phyloP scores from a whole-genome alignment of 2,113 vertebrate species.

The Heterotis niloticus region DNA sequence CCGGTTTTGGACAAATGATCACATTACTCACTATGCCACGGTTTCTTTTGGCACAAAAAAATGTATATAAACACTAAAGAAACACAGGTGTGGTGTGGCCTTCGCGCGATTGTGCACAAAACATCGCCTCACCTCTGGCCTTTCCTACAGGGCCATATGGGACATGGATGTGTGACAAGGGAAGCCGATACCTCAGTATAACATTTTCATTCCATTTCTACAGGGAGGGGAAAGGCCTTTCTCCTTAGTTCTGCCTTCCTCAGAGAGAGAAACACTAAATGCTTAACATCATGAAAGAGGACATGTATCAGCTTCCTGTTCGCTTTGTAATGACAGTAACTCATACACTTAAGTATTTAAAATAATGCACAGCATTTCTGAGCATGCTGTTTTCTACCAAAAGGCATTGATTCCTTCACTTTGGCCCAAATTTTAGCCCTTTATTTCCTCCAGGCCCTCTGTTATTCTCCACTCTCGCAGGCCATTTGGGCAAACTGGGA shows the following conservation, averaged over 20 bases:
- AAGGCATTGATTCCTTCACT: too few species aligned
- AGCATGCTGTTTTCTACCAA: too few species aligned
- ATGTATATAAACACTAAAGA: conserved; percentile 51
- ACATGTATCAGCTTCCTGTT: not conserved
- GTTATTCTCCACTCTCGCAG: too few species aligned
- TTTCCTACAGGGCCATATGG: conserved; percentile 31
- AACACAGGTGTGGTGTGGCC: conserved; percentile 43
- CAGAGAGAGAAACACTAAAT: not conserved
- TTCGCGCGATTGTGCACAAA: conserved; percentile 52
- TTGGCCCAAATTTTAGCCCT: too few species aligned
- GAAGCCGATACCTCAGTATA: conserved; percentile 32
- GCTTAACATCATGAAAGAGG: not conserved
- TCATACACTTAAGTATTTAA: not conserved
- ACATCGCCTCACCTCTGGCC: conserved; percentile 32
- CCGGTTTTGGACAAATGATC: conserved; percentile 61
- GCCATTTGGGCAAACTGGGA: too few species aligned
- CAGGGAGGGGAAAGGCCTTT: conserved; percentile 6
- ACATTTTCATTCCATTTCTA: conserved; percentile 13
- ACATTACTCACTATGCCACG: conserved; percentile 50
- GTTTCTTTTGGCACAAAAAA: conserved; percentile 55
- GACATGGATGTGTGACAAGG: conserved; percentile 53
- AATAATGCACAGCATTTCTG: not conserved
- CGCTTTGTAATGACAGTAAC: not conserved
- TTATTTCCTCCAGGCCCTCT: too few species aligned
- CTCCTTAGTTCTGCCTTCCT: conserved; percentile 4